Evolutionary conservation across 37 sponge, comb jelly and placozoan genomes (phyloP).

Genomic region (Chondrilla cf. caribensis): DNA sequence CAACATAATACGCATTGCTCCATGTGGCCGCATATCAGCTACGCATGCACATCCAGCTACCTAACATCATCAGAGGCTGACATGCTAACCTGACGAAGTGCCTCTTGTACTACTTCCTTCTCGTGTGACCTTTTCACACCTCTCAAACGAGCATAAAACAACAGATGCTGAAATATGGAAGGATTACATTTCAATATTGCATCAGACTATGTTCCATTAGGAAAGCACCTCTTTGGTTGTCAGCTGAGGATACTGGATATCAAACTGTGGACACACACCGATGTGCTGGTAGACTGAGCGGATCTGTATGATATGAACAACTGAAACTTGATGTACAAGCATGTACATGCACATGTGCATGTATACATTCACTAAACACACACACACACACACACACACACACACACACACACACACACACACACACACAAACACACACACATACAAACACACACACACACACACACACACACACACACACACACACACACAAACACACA

Average conservation of each 20-base stretch:
- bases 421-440: too few species aligned
- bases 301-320: slow-evolving; percentile 39
- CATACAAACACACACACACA: too few species aligned
- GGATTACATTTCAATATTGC: background rate
- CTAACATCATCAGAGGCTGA: background rate
- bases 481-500: too few species aligned
- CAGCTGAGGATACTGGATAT: slow-evolving; percentile 63
- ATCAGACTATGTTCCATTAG: background rate
- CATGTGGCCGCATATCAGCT: too few species aligned
- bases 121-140: slow-evolving; percentile 59
- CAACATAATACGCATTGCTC: too few species aligned
- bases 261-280: slow-evolving; percentile 87
- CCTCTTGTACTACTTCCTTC: slow-evolving; percentile 49
- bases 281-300: slow-evolving; percentile 54
- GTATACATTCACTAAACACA: too few species aligned
- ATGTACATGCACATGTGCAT: too few species aligned
- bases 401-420: too few species aligned
- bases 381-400: too few species aligned
- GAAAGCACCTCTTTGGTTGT: slow-evolving; percentile 50
- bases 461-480: too few species aligned
- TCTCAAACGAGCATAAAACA: slow-evolving; percentile 78
- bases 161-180: slow-evolving; percentile 49
- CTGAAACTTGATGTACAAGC: too few species aligned
- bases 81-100: slow-evolving; percentile 61
- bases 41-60: too few species aligned